These are phyloP conservation scores for Choloepus didactylus DNA, from an alignment of 2,797 vertebrate species.

Conservation along the genomic window DNA sequence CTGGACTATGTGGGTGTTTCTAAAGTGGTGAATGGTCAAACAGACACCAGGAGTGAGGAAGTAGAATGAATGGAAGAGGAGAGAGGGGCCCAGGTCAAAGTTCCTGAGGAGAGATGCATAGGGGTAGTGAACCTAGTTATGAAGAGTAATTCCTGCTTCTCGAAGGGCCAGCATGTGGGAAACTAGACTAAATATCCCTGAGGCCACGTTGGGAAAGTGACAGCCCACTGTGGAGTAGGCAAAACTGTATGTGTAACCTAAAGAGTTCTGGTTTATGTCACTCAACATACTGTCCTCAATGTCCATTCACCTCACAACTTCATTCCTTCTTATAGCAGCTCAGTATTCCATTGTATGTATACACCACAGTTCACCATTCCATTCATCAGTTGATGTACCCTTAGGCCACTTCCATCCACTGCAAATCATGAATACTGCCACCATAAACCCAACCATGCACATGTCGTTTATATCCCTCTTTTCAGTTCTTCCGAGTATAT, in stretches of 20 bases:
- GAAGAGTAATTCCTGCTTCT: constrained; percentile 26
- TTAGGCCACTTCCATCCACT: too few species aligned
- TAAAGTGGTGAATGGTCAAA: neutral
- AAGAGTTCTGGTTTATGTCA: neutral
- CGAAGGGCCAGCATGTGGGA: neutral
- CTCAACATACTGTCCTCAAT: too few species aligned
- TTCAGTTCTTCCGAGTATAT: too few species aligned
- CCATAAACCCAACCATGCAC: too few species aligned
- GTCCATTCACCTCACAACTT: too few species aligned
- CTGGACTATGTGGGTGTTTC: neutral
- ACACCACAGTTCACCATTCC: too few species aligned
- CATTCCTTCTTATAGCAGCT: too few species aligned
- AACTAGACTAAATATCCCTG: constrained; percentile 40
- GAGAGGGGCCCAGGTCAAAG: neutral
- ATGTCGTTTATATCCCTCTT: too few species aligned
- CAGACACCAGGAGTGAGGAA: neutral
- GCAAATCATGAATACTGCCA: too few species aligned
- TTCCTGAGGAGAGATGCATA: neutral
- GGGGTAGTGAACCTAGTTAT: neutral
- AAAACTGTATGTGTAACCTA: neutral
- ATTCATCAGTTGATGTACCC: too few species aligned
- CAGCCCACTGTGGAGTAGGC: neutral
- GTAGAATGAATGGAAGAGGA: neutral
- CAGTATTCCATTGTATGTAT: too few species aligned
- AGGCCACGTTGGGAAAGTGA: neutral